Percentiles rank a stretch among this genome's conserved stretches.
phyloP scores from a whole-genome alignment of 2,797 vertebrate genomes.

The Danio choprae region DNA sequence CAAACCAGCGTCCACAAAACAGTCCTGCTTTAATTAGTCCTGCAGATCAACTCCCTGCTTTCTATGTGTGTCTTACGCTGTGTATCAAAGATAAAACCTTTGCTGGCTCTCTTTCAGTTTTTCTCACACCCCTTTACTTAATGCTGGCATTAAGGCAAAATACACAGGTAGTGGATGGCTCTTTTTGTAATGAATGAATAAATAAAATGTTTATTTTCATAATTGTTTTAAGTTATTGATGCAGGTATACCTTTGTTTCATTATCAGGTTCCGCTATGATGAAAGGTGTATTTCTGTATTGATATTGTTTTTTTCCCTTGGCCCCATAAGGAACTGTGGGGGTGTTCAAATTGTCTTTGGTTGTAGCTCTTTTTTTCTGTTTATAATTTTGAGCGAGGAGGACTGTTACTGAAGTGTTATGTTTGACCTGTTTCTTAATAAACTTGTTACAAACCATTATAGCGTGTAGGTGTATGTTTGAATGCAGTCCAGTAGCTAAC shows the following conservation, averaged over 20 bases:
- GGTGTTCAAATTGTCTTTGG: slow-evolving; percentile 79
- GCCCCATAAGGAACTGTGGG: slow-evolving; percentile 80
- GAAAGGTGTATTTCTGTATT: slow-evolving; percentile 78
- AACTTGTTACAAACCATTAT: slow-evolving; percentile 78
- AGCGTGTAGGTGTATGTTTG: background rate
- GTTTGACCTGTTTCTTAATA: slow-evolving; percentile 90
- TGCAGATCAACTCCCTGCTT: slow-evolving; percentile 25
- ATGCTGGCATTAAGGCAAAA: slow-evolving; percentile 95
- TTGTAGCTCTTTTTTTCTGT: slow-evolving; percentile 63
- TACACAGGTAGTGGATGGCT: slow-evolving; percentile 71
- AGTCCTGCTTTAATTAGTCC: slow-evolving; percentile 35
- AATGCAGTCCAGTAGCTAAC: background rate
- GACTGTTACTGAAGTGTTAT: slow-evolving; percentile 72
- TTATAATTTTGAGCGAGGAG: slow-evolving; percentile 64
- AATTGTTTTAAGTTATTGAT: slow-evolving; percentile 91
- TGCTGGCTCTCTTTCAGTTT: slow-evolving; percentile 63
- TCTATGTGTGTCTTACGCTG: slow-evolving; percentile 59
- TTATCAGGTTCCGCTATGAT: slow-evolving; percentile 83
- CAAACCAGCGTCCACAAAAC: slow-evolving; percentile 29
- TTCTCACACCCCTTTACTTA: slow-evolving; percentile 82
- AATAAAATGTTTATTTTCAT: slow-evolving; percentile 73
- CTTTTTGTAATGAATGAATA: slow-evolving; percentile 56
- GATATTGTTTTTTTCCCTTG: slow-evolving; percentile 77
- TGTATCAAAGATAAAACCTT: slow-evolving; percentile 55
- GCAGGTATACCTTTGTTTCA: slow-evolving; percentile 71